Evolutionary conservation across 2,113 vertebrate genomes (phyloP), one percentile per base, ranked within the genome.

Genomic region (Rafetus swinhoei): DNA sequence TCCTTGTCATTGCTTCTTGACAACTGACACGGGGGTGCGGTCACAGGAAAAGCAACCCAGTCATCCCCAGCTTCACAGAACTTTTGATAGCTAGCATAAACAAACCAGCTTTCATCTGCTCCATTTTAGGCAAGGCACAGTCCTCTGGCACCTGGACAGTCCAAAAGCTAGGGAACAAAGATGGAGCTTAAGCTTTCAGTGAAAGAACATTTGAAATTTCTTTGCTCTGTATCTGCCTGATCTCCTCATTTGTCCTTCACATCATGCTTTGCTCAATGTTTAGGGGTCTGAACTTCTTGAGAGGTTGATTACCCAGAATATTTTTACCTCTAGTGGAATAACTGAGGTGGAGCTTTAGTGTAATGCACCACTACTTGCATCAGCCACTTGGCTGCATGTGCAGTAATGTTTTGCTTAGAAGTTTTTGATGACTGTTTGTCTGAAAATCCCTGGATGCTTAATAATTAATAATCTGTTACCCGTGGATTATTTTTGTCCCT

Each of bases 331-430:
- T 24, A 39, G 55, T 84, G 59, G 52, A 50, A 18, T 0, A 0
- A 50, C 50, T 72, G 80, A 91, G 50, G 79, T 32, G 81, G 27
- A 79, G 65, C 65, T 87, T 18, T 50, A 39, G 27, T 69, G 81
- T 76, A 22, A 80, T 90, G 56, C 50, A 60, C 21, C 72, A 45
- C 35, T 57, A 59, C 39, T 39, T 57, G 45, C 27, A 56, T 14
- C 35, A 89, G 62, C 29, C 62, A 7, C 57, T 76, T 50, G 25
- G 12, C 3, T 25, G n/a, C 85, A 59, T 88, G 93, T 85, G n/a
- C 29, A 84, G 29, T 10, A 18, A 94, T 35, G 45, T 59, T 93
- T 95, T 93, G 65, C 79, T 86, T 92, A 81, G 84, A 84, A 93
- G 15, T 79, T 7, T 83, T 74, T 93, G 62, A 84, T 52, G 56